phyloP scores from a whole-genome alignment of 2,113 vertebrate species.

The Dascyllus trimaculatus region DNA sequence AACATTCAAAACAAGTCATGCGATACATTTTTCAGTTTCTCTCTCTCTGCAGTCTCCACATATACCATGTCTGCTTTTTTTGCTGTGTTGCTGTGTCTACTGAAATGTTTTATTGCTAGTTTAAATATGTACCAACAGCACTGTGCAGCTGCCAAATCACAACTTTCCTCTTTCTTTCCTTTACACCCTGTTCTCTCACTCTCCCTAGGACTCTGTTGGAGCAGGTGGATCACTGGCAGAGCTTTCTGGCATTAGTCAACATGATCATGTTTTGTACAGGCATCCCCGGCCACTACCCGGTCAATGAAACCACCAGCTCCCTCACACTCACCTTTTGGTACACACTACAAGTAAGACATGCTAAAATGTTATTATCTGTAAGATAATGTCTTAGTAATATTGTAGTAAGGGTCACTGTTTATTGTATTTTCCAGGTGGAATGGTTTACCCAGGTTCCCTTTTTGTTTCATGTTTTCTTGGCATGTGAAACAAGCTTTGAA shows the following conservation, averaged over 20 bases:
- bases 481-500: not conserved
- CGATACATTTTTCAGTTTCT: not conserved
- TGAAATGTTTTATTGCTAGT: not conserved
- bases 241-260: constrained; percentile 97
- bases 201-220: constrained; percentile 91
- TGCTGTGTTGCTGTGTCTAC: not conserved
- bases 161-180: not conserved
- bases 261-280: constrained; percentile 99
- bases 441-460: not conserved
- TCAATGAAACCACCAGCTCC: constrained; percentile 99
- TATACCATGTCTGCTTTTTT: not conserved
- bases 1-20: not conserved
- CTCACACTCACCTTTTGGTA: constrained; percentile 99
- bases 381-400: too few species aligned
- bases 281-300: constrained; percentile 97
- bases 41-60: too few species aligned
- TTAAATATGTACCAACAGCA: constrained; percentile 11
- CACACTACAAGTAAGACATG: constrained; percentile 90
- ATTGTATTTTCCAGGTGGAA: not conserved
- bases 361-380: not conserved
- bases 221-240: constrained; percentile 99
- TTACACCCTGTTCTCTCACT: not conserved
- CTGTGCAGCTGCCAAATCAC: not conserved
- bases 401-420: too few species aligned
- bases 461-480: not conserved